Evolutionary conservation across 1,140 invertebrate genomes (phyloP).

Genomic region (Bombus terrestris): DNA sequence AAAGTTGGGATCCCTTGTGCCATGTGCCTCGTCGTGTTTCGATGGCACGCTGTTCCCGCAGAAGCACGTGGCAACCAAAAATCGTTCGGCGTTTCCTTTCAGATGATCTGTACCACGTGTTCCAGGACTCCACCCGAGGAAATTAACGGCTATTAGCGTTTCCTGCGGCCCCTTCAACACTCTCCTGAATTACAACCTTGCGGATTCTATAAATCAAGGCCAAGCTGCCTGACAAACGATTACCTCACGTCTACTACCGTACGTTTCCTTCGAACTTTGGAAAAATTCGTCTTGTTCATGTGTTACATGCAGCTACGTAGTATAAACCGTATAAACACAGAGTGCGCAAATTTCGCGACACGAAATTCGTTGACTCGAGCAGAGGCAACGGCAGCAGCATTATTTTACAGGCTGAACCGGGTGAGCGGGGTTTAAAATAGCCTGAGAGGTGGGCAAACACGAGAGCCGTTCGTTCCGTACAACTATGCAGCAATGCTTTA

Average conservation of each 20-base stretch:
- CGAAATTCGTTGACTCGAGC: neutral
- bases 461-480: neutral
- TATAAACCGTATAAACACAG: too few species aligned
- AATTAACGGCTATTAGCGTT: slow-evolving; percentile 71
- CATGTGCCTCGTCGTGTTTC: slow-evolving; percentile 34
- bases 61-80: slow-evolving; percentile 66
- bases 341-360: neutral
- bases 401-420: neutral
- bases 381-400: neutral
- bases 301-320: too few species aligned
- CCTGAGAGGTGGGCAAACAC: slow-evolving; percentile 22
- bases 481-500: slow-evolving; percentile 42
- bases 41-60: slow-evolving; percentile 41
- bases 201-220: slow-evolving; percentile 43
- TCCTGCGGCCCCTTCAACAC: slow-evolving; percentile 58
- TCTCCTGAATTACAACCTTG: slow-evolving; percentile 31
- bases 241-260: too few species aligned
- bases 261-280: too few species aligned
- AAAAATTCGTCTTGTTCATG: too few species aligned
- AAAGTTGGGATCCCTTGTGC: neutral
- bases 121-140: slow-evolving; percentile 36
- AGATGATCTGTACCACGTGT: slow-evolving; percentile 57
- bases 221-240: too few species aligned
- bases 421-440: slow-evolving; percentile 27
- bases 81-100: slow-evolving; percentile 42